Evolutionary conservation across 2,888 invertebrate species (phyloP), one percentile per base, ranked within the genome.

Genomic region (Steinernema carpocapsae): DNA sequence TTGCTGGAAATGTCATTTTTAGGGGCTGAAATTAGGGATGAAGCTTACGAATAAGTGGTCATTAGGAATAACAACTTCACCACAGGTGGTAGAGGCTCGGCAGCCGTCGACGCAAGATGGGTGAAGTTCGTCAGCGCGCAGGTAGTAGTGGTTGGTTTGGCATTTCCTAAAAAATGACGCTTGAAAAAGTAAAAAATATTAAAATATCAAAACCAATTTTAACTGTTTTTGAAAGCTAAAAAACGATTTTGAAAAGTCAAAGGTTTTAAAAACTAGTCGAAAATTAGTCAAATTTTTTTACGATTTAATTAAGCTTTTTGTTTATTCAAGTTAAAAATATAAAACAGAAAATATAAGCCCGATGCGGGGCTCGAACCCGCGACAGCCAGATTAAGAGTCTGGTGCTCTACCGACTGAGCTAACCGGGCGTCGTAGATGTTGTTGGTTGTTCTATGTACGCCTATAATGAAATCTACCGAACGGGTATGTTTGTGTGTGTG

Each of bases 41-140:
- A 32, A 43, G 90, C 92, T 91, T 88, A 95, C 96, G 88, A 95
- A 94, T 56, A 99, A 91, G 90, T 99, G 97, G 70, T 93, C 92
- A 77, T 93, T 92, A 0, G 97, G 97, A 4, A 99, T 95, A 82
- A 91, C 91, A 1, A 96, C 94, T 88, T 99, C 97, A 0, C 99
- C 99, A 88, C 99, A 99, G 91, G 93, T 93, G 0, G 97, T 97
- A 4, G 72, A 74, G 0, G 81, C 75, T 3, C 81, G 76, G 81
- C 90, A 90, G 1, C 87, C 87, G 37, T 79, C 75, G 19, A 79
- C 78, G 52, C 78, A 78, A 14, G 78, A 75, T 17, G 77, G 74
- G 64, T 75, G 75, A 2, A 75, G 45, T 14, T 76, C 76, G 32
- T 74, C 76, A n/a, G 70, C 71, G 22, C 79, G 79, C 59, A 78